Evolutionary conservation across 2,888 invertebrate species (phyloP).

Genomic region (Candidula unifasciata): DNA sequence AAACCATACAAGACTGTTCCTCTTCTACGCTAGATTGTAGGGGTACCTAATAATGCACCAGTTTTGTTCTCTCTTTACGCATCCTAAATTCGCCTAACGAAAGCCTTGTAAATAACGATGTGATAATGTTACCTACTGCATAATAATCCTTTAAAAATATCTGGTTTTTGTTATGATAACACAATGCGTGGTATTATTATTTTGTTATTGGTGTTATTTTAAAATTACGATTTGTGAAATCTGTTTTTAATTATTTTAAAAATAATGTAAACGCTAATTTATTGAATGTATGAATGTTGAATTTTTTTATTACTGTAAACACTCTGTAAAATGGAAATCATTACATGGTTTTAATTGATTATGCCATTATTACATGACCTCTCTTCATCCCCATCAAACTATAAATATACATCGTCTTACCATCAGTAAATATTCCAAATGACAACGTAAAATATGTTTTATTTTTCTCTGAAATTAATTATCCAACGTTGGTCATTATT

Average conservation of each 20-base stretch:
- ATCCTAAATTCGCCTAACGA: too few species aligned
- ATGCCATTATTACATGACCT: too few species aligned
- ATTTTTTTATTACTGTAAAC: neutral
- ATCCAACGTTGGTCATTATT: neutral
- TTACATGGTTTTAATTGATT: too few species aligned
- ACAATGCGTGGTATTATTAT: neutral
- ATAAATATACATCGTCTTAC: neutral
- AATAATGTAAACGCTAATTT: too few species aligned
- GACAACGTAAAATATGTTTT: neutral
- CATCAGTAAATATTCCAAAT: neutral
- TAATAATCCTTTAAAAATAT: too few species aligned
- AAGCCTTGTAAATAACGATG: too few species aligned
- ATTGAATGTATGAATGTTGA: neutral
- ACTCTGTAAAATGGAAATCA: neutral
- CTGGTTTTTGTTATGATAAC: neutral
- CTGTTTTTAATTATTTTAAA: neutral
- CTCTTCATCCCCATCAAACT: too few species aligned
- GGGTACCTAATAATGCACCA: neutral
- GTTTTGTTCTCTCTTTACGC: neutral
- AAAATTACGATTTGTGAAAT: slow-evolving; percentile 6
- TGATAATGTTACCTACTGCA: too few species aligned
- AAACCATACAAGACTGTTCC: neutral
- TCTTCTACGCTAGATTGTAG: neutral
- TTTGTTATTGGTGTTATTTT: neutral
- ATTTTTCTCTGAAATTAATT: neutral